Conservation (phyloP, 2,113 vertebrate genomes). For the Protobothrops flavoviridis region DNA sequence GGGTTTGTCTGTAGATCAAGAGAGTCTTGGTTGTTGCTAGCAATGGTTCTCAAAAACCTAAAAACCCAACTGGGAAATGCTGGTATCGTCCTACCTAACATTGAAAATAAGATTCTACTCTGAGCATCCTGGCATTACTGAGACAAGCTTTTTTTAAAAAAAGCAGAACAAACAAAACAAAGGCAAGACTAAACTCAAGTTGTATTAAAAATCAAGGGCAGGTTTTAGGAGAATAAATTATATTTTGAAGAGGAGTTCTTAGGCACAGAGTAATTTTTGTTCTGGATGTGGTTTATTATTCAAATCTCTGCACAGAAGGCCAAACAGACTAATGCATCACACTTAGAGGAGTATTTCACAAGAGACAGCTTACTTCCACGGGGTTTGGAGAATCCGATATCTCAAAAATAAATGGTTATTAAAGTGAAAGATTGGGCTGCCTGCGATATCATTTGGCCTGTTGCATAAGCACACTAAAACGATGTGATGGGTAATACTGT, state of each 20-base stretch:
- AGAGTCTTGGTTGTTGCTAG: neutral
- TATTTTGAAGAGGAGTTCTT: slow-evolving; percentile 38
- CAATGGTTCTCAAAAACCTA: neutral
- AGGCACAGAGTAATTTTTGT: slow-evolving; percentile 11
- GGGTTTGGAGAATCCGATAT: slow-evolving; percentile 38
- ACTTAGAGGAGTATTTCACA: slow-evolving; percentile 49
- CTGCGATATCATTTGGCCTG: slow-evolving; percentile 42
- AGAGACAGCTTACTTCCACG: slow-evolving; percentile 46
- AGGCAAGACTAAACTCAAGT: slow-evolving; percentile 32
- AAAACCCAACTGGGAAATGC: neutral
- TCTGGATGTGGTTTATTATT: slow-evolving; percentile 35
- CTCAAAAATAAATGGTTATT: slow-evolving; percentile 62
- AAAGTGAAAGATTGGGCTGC: slow-evolving; percentile 62
- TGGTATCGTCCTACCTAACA: neutral
- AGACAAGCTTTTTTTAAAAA: slow-evolving; percentile 18
- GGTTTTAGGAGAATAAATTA: slow-evolving; percentile 14
- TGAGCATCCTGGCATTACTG: neutral
- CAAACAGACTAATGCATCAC: slow-evolving; percentile 42
- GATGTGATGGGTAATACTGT: slow-evolving; percentile 56
- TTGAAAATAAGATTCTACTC: slow-evolving; percentile 2
- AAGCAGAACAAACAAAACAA: slow-evolving; percentile 16
- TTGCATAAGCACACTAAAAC: slow-evolving; percentile 58
- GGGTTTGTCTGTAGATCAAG: neutral
- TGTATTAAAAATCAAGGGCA: slow-evolving; percentile 16
- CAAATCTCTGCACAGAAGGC: slow-evolving; percentile 38